phyloP scores from a whole-genome alignment of 2,113 vertebrate species.

The Vombatus ursinus region DNA sequence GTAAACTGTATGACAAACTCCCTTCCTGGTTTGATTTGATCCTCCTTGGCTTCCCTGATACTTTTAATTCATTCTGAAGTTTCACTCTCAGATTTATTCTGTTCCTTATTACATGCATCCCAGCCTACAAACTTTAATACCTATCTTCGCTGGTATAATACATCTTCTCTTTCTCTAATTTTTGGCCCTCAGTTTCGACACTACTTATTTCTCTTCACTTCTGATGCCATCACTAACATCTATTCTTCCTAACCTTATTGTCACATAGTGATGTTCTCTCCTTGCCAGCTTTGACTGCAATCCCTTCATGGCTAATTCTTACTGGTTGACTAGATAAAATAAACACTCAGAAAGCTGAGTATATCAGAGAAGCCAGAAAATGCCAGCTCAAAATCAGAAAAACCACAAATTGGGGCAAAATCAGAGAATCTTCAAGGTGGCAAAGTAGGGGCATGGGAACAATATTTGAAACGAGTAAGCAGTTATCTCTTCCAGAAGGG shows the following conservation, averaged over 20 bases:
- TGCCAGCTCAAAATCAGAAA: neutral
- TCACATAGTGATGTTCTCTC: neutral
- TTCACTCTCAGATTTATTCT: neutral
- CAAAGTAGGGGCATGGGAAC: neutral
- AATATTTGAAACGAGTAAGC: neutral
- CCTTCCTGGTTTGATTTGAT: neutral
- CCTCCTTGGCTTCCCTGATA: neutral
- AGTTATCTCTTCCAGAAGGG: neutral
- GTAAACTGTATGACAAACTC: neutral
- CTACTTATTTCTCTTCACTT: neutral
- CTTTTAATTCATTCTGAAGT: neutral
- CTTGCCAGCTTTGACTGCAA: neutral
- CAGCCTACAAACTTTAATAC: neutral
- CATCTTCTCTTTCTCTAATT: neutral
- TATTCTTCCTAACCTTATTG: neutral
- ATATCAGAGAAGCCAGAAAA: neutral
- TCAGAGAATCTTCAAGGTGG: neutral
- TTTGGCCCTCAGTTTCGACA: neutral
- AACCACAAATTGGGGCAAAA: neutral
- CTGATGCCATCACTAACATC: neutral
- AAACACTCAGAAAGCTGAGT: neutral
- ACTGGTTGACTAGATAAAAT: neutral
- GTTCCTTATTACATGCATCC: neutral
- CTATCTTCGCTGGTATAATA: neutral
- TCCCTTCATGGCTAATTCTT: neutral